Conservation (phyloP, 2,888 invertebrate genomes). For the Listrodromus nycthemerus region DNA sequence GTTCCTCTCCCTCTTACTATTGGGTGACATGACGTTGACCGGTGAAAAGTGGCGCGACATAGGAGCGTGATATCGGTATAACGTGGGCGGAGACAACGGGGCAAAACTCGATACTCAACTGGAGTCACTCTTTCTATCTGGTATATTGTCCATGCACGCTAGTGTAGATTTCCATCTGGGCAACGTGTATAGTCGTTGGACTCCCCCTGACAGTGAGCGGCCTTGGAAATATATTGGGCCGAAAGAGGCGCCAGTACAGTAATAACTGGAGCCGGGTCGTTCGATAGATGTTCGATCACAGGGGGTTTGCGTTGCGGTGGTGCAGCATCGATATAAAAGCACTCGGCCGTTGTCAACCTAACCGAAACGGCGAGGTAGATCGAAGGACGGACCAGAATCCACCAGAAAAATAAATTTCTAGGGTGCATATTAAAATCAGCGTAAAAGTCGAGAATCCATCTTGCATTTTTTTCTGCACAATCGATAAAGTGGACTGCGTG, state of each 20-base stretch:
- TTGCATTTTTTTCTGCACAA: no score
- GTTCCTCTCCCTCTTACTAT: not conserved
- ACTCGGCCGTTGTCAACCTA: not conserved
- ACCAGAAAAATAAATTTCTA: not conserved
- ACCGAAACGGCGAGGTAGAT: not conserved
- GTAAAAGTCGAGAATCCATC: no score
- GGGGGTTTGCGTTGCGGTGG: not conserved
- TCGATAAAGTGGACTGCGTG: no score
- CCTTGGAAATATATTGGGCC: conserved; percentile 12
- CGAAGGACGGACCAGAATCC: not conserved
- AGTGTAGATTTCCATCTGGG: not conserved
- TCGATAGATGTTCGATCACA: not conserved
- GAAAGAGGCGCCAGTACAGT: not conserved
- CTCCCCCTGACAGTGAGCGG: not conserved
- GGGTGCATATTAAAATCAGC: not conserved
- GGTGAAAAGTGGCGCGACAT: conserved; percentile 41
- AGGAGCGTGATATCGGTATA: conserved; percentile 34
- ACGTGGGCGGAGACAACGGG: conserved; percentile 24
- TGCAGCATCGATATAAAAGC: not conserved
- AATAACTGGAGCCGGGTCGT: not conserved
- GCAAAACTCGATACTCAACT: conserved; percentile 53
- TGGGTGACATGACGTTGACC: conserved; percentile 52
- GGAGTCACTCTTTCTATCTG: conserved; percentile 28
- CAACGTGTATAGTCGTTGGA: not conserved
- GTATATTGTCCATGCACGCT: conserved; percentile 6